phyloP scores from a whole-genome alignment of 2,888 invertebrate species.

The Spilosoma lubricipeda region DNA sequence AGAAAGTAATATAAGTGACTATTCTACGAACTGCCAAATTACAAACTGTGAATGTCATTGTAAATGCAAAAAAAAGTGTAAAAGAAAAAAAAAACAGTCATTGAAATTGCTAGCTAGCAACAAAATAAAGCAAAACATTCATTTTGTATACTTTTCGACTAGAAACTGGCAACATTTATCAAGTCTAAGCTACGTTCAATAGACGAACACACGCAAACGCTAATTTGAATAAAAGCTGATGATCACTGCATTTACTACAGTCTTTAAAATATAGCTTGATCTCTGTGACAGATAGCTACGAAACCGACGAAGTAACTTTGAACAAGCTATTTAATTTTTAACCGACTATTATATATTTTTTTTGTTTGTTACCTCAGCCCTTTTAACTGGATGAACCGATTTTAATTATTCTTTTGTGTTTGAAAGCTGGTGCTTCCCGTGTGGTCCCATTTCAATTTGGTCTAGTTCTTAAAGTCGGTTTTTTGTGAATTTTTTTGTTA shows the following conservation, averaged over 20 bases:
- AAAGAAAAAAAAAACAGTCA: not conserved
- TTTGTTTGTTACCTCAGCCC: too few species aligned
- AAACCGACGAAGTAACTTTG: too few species aligned
- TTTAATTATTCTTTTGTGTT: too few species aligned
- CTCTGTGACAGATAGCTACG: too few species aligned
- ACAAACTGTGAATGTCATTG: constrained; percentile 6
- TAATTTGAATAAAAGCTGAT: not conserved
- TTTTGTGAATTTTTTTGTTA: too few species aligned
- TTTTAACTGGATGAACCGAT: too few species aligned
- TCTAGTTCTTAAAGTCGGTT: too few species aligned
- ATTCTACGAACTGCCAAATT: constrained; percentile 10
- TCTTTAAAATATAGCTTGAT: too few species aligned
- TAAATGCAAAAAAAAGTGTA: not conserved
- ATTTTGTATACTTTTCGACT: constrained; percentile 7
- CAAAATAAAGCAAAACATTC: constrained; percentile 13
- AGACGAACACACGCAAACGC: not conserved
- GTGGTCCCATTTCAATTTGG: too few species aligned
- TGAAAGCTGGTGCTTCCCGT: too few species aligned
- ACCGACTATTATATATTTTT: too few species aligned
- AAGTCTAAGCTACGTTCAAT: constrained; percentile 1
- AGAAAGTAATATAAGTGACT: constrained; percentile 1
- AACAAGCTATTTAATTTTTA: too few species aligned
- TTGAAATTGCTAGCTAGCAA: constrained; percentile 1
- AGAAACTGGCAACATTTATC: constrained; percentile 7
- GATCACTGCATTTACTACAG: not conserved